phyloP scores from a whole-genome alignment of 2,888 invertebrate species.

The Pollenia amentaria region DNA sequence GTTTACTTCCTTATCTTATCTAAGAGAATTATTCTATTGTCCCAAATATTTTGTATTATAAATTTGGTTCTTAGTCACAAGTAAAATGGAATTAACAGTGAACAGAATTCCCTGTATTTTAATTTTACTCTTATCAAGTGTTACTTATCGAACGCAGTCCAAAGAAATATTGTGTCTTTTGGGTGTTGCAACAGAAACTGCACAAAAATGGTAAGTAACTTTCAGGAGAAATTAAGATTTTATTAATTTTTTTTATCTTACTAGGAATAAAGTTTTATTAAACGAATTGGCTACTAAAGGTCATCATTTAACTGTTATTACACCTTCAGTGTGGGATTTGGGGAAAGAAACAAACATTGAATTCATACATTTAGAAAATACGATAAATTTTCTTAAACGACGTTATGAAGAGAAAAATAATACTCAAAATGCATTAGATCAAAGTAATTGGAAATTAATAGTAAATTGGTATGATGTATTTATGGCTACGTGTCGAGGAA shows the following conservation, averaged over 20 bases:
- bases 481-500: conserved; percentile 59
- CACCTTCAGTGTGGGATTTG: conserved; percentile 9
- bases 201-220: conserved; percentile 35
- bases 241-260: not conserved
- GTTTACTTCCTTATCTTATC: conserved; percentile 18
- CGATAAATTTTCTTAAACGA: conserved; percentile 24
- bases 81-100: conserved; percentile 56
- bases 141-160: not conserved
- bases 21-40: not conserved
- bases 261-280: conserved; percentile 54
- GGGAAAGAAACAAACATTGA: conserved; percentile 17
- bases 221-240: not conserved
- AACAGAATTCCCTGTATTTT: conserved; percentile 4
- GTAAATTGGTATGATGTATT: conserved; percentile 57
- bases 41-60: not conserved
- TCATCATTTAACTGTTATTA: conserved; percentile 57
- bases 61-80: conserved; percentile 36
- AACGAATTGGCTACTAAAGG: conserved; percentile 32
- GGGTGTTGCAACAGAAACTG: conserved; percentile 41
- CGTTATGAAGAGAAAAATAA: conserved; percentile 19
- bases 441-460: conserved; percentile 52
- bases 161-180: conserved; percentile 63
- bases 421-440: not conserved
- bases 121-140: conserved; percentile 21
- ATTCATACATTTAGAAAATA: conserved; percentile 57